Conservation (phyloP, 2,797 vertebrate genomes). For the Pangasius sanitwongsei region DNA sequence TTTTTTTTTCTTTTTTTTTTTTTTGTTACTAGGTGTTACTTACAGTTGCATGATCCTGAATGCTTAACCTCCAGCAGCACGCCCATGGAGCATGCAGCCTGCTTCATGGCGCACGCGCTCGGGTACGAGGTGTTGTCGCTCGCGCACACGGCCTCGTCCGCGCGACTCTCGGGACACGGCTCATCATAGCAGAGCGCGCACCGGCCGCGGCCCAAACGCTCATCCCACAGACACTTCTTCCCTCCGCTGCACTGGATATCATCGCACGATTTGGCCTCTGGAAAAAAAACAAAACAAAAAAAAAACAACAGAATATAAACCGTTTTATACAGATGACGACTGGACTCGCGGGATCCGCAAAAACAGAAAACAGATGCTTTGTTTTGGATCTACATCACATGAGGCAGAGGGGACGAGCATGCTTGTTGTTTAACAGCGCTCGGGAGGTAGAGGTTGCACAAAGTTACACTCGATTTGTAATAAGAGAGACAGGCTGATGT, state of each 20-base stretch:
- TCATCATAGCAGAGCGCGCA: slow-evolving; percentile 89
- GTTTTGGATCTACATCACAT: slow-evolving; percentile 34
- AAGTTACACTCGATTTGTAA: slow-evolving; percentile 50
- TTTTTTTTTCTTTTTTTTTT: slow-evolving; percentile 40
- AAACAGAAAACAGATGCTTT: slow-evolving; percentile 43
- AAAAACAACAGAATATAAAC: background rate
- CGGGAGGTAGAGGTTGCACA: slow-evolving; percentile 42
- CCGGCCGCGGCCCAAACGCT: slow-evolving; percentile 89
- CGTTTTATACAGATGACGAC: slow-evolving; percentile 11
- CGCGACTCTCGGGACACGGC: slow-evolving; percentile 87
- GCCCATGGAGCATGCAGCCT: slow-evolving; percentile 91
- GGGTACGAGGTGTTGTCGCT: slow-evolving; percentile 97
- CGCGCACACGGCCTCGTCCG: slow-evolving; percentile 93
- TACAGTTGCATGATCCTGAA: slow-evolving; percentile 99
- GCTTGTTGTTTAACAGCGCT: slow-evolving; percentile 37
- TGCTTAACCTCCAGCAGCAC: slow-evolving; percentile 96
- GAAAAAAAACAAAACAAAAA: slow-evolving; percentile 7
- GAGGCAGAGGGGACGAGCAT: slow-evolving; percentile 14
- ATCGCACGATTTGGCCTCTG: slow-evolving; percentile 98
- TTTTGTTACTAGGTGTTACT: slow-evolving; percentile 74
- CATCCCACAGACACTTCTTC: slow-evolving; percentile 97
- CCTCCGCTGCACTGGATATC: slow-evolving; percentile 92
- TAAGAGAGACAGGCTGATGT: slow-evolving; percentile 51
- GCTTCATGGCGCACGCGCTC: slow-evolving; percentile 96
- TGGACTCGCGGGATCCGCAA: slow-evolving; percentile 8